Conservation (phyloP, 2,888 invertebrate species). For the Metallyticus violacea region DNA sequence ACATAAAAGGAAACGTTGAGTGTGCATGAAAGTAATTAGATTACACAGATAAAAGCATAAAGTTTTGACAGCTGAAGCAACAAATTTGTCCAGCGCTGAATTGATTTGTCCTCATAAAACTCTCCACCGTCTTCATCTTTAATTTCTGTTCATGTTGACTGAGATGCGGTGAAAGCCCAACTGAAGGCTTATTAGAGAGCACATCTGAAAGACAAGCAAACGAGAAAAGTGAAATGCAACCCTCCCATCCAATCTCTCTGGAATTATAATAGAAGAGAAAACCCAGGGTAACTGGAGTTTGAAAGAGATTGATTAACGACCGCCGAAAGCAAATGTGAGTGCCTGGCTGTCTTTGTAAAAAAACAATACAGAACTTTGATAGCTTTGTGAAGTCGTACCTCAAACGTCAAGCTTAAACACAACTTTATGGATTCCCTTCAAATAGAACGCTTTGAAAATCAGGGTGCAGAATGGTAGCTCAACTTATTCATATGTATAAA, state of each 20-base stretch:
- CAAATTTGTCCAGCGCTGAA: not conserved
- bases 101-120: not conserved
- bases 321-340: not conserved
- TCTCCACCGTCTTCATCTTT: not conserved
- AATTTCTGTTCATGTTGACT: not conserved
- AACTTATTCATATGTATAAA: not conserved
- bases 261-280: not conserved
- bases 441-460: not conserved
- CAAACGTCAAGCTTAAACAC: not conserved
- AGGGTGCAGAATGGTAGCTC: not conserved
- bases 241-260: not conserved
- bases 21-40: not conserved
- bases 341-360: not conserved
- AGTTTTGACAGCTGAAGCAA: not conserved
- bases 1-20: not conserved
- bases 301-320: not conserved
- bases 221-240: not conserved
- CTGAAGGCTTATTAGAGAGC: not conserved
- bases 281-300: not conserved
- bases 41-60: not conserved
- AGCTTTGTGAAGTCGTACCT: not conserved
- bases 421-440: not conserved
- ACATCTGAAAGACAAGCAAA: not conserved
- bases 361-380: not conserved
- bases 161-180: not conserved